Base-by-base conservation (phyloP, 2,888 invertebrate species). In the Mimas tiliae region DNA sequence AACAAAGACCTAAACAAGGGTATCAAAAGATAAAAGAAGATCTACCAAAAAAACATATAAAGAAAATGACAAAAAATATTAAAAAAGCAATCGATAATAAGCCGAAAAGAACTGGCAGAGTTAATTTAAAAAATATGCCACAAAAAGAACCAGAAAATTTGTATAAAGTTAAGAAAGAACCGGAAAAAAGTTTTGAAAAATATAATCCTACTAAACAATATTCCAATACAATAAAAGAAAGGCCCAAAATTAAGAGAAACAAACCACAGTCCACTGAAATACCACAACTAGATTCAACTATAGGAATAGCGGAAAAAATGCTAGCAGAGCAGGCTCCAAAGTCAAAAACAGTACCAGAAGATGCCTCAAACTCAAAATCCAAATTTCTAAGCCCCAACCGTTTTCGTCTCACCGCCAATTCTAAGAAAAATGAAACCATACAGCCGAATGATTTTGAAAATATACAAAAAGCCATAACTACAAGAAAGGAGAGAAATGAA, bases 401-500 rank as follows among this genome's bases (percentile, higher is more conserved):
- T 11, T 58, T 58, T 58, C 42, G 58, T 38, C 6, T 58, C 1
- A 58, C 58, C 0, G 38, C 58, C 0, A 58, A 58, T 42, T 58
- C 58, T 14, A 55, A 21, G 34, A 47, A 48, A 19, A 65, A 42
- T 6, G 45, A n/a, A 12, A 45, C 64, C 12, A 47, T 34, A 33
- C 47, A 48, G 34, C 38, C 45, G 3, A 19, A 55, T 6, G 34
- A 48, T 14, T 48, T 65, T 19, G 34, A 58, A 48, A 48, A 48
- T 0, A 0, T 0, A 62, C 66, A 64, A 53, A 52, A 33, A 0
- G 33, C 62, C 6, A 11, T 77, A 2, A 80, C 77, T 0, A 78
- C 75, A 0, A 68, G 65, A 11, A 77, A 70, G 19, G 70, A 69
- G 8, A 71, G 21, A 8, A 68, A 63, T 0, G 82, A 80, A 21